phyloP scores from a whole-genome alignment of 2,113 vertebrate genomes.

The Syngnathus scovelli region DNA sequence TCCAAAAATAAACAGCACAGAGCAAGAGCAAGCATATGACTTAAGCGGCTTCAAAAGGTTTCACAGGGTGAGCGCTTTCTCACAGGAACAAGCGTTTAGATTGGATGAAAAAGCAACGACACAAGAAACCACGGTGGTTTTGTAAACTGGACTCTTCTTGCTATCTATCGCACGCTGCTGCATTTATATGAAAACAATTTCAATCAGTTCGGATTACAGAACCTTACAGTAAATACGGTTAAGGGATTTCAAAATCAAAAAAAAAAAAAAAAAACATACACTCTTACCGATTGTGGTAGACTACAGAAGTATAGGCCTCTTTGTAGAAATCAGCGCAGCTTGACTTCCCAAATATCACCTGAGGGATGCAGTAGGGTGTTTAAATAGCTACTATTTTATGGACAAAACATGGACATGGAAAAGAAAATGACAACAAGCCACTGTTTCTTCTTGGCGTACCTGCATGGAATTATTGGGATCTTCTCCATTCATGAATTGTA shows the following conservation, averaged over 20 bases:
- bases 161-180: background rate
- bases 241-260: background rate
- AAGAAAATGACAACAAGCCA: background rate
- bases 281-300: slow-evolving; percentile 94
- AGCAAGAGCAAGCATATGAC: slow-evolving; percentile 17
- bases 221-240: background rate
- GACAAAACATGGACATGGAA: background rate
- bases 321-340: slow-evolving; percentile 95
- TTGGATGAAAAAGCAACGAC: background rate
- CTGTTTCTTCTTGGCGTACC: slow-evolving; percentile 60
- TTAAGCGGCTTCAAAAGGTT: slow-evolving; percentile 11
- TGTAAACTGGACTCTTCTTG: background rate
- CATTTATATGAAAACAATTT: background rate
- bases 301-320: slow-evolving; percentile 94
- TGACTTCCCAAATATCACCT: slow-evolving; percentile 99
- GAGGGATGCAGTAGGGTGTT: slow-evolving; percentile 17
- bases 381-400: background rate
- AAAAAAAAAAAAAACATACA: background rate
- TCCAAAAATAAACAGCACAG: slow-evolving; percentile 17
- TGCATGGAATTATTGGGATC: slow-evolving; percentile 93
- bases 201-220: background rate
- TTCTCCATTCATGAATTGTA: slow-evolving; percentile 98
- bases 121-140: background rate
- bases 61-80: slow-evolving; percentile 29
- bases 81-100: slow-evolving; percentile 35